Conservation (phyloP, 2,113 vertebrate species). For the Bufo bufo region DNA sequence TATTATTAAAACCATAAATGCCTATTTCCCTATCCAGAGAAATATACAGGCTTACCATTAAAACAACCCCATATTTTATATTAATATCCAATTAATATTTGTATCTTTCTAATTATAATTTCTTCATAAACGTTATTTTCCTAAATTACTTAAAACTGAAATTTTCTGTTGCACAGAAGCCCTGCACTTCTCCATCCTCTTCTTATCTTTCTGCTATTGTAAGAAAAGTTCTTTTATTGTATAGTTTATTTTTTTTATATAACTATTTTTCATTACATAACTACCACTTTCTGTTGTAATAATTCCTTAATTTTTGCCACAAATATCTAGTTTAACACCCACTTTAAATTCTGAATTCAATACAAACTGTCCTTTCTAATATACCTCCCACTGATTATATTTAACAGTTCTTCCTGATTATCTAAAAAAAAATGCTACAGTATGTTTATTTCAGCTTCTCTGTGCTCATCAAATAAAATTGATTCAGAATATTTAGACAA, state of each 20-base stretch:
- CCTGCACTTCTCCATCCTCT: neutral
- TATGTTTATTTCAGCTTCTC: neutral
- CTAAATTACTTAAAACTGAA: neutral
- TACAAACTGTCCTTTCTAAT: neutral
- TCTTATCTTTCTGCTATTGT: neutral
- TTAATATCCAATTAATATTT: neutral
- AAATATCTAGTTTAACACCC: neutral
- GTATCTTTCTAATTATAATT: neutral
- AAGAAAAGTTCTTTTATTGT: neutral
- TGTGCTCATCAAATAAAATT: slow-evolving; percentile 56
- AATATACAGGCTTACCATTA: neutral
- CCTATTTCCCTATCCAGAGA: neutral
- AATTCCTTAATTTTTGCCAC: neutral
- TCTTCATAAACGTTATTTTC: neutral
- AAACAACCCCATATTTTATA: neutral
- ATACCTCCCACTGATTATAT: slow-evolving; percentile 3
- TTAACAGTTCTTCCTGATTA: neutral
- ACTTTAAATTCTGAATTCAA: neutral
- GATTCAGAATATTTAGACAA: slow-evolving; percentile 60
- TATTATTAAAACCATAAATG: neutral
- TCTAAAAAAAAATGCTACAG: neutral
- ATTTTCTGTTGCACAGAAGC: neutral
- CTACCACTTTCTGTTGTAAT: neutral
- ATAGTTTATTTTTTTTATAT: neutral
- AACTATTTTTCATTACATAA: neutral